Base-by-base conservation (phyloP, 2,113 vertebrate species). In the Indicator indicator region DNA sequence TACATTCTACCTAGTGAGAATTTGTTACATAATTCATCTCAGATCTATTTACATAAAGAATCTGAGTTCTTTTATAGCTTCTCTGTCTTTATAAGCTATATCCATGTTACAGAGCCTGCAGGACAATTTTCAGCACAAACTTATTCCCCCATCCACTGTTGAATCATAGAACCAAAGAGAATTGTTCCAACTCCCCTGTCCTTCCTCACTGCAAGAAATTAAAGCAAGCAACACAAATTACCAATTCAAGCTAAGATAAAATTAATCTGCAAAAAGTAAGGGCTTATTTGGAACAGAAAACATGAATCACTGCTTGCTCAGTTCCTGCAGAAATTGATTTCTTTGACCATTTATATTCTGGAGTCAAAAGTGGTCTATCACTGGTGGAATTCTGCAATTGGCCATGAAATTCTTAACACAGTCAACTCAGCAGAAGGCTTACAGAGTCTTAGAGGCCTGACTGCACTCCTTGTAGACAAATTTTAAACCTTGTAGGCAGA, bases 161-260 rank as follows among this genome's bases (percentile, higher is more conserved):
- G 86, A 91, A 88, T 88, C 83, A 82, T 24, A 84, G 80, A 86
- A 62, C 48, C 40, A 69, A 73, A 79, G 48, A 78, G 81, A 91
- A 88, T 46, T 89, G 58, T 76, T 94, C 77, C 78, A 83, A 19
- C 64, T 75, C 86, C 91, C 9, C 17, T 76, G 85, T 90, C 65
- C 75, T 72, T 80, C 46, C 63, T 88, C 36, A 81, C 30, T 86
- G 69, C 62, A 78, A 88, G 55, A 52, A 96, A 90, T 93, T 89
- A 81, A 96, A 75, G 74, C 79, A 79, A 94, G 72, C 5, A 59
- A 82, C 50, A 88, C 9, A 84, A 93, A 67, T 83, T 70, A 78
- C 19, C 89, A 94, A 94, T 90, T 88, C 86, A 92, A 91, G 58
- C 36, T 58, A 78, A 75, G 28, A 64, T n/a, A 76, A 87, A 96